A percentile compares a stretch with the other conserved stretches of the same genome.
phyloP scores from a whole-genome alignment of 2,797 vertebrate genomes.

The Erpetoichthys calabaricus region DNA sequence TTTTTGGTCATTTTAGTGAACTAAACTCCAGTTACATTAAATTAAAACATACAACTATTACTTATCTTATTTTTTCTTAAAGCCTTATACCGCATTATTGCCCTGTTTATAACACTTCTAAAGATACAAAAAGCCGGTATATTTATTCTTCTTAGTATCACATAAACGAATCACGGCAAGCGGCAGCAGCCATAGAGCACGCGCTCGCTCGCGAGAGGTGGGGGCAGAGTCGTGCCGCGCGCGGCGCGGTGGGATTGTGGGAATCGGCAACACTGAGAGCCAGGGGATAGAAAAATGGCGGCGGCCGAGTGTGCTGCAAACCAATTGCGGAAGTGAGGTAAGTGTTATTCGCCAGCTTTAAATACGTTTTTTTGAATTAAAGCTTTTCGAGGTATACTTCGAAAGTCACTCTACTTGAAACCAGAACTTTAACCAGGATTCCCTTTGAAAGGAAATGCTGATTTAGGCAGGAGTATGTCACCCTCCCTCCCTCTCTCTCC shows the following conservation, averaged over 20 bases:
- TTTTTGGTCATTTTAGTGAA: no score
- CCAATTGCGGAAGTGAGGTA: slow-evolving; percentile 70
- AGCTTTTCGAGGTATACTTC: slow-evolving; percentile 11
- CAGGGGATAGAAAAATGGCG: slow-evolving; percentile 59
- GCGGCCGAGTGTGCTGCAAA: slow-evolving; percentile 57
- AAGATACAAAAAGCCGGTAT: no score
- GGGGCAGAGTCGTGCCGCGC: no score
- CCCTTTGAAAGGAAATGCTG: slow-evolving; percentile 11
- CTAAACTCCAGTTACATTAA: no score
- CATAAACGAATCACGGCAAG: no score
- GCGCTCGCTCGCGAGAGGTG: no score
- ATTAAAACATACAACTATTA: no score
- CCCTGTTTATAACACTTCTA: no score
- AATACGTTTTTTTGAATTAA: slow-evolving; percentile 30
- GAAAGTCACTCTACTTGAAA: slow-evolving; percentile 13
- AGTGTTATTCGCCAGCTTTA: slow-evolving; percentile 44
- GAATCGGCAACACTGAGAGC: slow-evolving; percentile 33
- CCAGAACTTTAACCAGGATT: slow-evolving; percentile 12
- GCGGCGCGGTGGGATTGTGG: slow-evolving; percentile 35
- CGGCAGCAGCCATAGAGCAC: no score
- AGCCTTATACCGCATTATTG: no score
- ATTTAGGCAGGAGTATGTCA: background rate
- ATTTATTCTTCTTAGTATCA: no score
- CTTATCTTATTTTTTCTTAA: no score
- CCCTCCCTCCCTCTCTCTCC: slow-evolving; percentile 1